Evolutionary conservation across 2,113 vertebrate genomes (phyloP).

Genomic region (Boleophthalmus pectinirostris): DNA sequence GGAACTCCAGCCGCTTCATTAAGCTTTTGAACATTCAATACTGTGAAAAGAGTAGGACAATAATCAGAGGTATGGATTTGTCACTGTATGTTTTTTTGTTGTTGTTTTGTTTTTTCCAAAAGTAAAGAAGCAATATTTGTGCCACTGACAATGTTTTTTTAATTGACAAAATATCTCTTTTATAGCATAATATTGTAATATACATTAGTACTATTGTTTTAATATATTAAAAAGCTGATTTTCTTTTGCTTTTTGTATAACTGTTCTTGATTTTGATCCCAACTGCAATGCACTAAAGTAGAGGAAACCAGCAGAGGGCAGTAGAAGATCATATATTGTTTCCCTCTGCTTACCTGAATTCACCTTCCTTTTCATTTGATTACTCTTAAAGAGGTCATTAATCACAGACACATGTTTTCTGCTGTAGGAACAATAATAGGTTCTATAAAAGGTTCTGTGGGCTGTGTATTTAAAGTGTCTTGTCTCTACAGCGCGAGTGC

Average conservation of each 20-base stretch:
- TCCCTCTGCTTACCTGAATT: constrained; percentile 32
- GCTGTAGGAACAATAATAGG: neutral
- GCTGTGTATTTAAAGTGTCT: neutral
- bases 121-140: neutral
- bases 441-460: neutral
- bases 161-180: neutral
- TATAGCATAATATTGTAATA: neutral
- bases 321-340: constrained; percentile 23
- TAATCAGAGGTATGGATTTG: constrained; percentile 80
- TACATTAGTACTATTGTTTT: too few species aligned
- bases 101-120: neutral
- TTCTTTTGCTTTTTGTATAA: neutral
- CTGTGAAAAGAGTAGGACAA: constrained; percentile 81
- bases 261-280: neutral
- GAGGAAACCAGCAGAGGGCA: constrained; percentile 55
- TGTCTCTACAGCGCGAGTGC: constrained; percentile 56
- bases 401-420: neutral
- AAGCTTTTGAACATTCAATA: constrained; percentile 89
- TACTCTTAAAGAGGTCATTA: neutral
- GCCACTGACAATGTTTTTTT: neutral
- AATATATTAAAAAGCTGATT: neutral
- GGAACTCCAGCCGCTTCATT: constrained; percentile 87
- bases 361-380: constrained; percentile 15
- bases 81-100: neutral
- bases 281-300: neutral